These are phyloP conservation scores for Sclerodermus sp. DNA, from an alignment of 2,888 invertebrate species.

Conservation along the genomic window DNA sequence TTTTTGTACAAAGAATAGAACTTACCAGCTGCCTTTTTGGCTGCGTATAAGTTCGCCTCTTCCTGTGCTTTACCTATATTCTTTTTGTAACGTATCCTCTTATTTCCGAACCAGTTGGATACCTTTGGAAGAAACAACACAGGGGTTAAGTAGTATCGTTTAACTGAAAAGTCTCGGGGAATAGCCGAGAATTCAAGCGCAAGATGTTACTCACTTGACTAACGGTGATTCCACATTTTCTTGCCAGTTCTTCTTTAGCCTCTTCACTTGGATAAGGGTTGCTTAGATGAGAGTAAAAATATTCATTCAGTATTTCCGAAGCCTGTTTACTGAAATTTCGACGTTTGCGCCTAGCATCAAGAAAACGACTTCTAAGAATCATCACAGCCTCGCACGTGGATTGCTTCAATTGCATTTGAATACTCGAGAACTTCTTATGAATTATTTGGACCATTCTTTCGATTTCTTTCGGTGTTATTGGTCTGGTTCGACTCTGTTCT, in stretches of 20 bases:
- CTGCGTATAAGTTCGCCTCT: conserved; percentile 98
- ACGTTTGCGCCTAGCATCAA: conserved; percentile 83
- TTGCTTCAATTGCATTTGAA: conserved; percentile 98
- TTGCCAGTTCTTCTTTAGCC: conserved; percentile 98
- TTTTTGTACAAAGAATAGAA: no score
- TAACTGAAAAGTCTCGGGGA: conserved; percentile 1
- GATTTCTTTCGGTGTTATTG: conserved; percentile 98
- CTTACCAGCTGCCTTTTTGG: conserved; percentile 92
- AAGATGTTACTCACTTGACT: conserved; percentile 71
- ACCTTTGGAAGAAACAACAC: conserved; percentile 61
- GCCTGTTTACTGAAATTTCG: conserved; percentile 99
- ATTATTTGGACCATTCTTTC: conserved; percentile 99
- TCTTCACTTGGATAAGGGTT: conserved; percentile 99
- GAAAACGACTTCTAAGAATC: conserved; percentile 87
- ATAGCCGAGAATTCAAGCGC: not conserved
- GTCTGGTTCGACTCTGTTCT: conserved; percentile 95
- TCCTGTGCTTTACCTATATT: conserved; percentile 99
- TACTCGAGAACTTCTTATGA: conserved; percentile 96
- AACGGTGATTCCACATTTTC: conserved; percentile 98
- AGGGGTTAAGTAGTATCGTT: not conserved
- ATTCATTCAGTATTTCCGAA: conserved; percentile 98
- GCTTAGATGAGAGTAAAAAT: conserved; percentile 98
- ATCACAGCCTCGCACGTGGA: conserved; percentile 99
- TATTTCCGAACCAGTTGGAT: conserved; percentile 99
- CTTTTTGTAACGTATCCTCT: conserved; percentile 99